These are phyloP conservation scores for Callaeas wilsoni DNA, from an alignment of 2,113 vertebrate genomes.

Conservation along the genomic window DNA sequence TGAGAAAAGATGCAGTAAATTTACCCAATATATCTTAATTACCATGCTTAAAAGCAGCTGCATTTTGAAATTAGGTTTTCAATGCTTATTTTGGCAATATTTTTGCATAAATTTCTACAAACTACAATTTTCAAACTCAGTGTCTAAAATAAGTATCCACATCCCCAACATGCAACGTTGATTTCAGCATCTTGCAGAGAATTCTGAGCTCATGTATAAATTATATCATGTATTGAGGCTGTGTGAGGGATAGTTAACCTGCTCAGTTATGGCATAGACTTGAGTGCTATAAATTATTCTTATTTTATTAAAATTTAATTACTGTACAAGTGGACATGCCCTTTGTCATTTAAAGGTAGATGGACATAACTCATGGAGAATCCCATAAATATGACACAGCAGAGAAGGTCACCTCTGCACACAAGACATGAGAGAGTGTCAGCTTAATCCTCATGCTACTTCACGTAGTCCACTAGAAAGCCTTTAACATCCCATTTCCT, in stretches of 20 bases:
- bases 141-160: slow-evolving; percentile 20
- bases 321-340: background rate
- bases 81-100: slow-evolving; percentile 59
- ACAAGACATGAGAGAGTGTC: background rate
- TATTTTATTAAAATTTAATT: slow-evolving; percentile 7
- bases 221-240: background rate
- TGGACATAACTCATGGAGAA: background rate
- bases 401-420: background rate
- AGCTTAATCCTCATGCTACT: background rate
- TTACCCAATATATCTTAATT: slow-evolving; percentile 36
- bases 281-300: background rate
- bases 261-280: background rate
- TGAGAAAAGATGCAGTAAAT: slow-evolving; percentile 34
- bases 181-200: slow-evolving; percentile 37
- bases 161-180: background rate
- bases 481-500: background rate
- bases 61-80: slow-evolving; percentile 30
- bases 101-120: slow-evolving; percentile 49
- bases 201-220: slow-evolving; percentile 4
- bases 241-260: background rate
- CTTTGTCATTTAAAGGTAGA: background rate
- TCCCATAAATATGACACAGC: background rate
- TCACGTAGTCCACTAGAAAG: background rate
- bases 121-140: slow-evolving; percentile 12
- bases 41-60: slow-evolving; percentile 43